These are phyloP conservation scores for Cosmorhoe ocellata DNA, from an alignment of 2,888 invertebrate genomes.

Conservation along the genomic window DNA sequence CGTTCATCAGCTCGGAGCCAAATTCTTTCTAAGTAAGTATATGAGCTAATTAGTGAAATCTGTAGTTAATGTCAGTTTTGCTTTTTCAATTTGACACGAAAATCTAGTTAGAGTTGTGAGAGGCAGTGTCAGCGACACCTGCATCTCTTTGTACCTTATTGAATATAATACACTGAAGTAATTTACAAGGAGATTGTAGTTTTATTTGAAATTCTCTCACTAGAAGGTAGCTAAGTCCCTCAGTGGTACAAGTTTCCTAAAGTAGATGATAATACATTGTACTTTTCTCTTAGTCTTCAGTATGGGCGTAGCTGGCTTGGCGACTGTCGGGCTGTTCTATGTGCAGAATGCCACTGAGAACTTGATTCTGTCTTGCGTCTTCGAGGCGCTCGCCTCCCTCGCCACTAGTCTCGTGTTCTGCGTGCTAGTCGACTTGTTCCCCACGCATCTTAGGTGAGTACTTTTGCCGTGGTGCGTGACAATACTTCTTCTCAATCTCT, in stretches of 20 bases:
- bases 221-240: too few species aligned
- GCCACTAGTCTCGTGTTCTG: slow-evolving; percentile 91
- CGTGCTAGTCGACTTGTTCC: slow-evolving; percentile 91
- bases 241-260: too few species aligned
- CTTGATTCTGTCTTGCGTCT: slow-evolving; percentile 88
- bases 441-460: slow-evolving; percentile 90
- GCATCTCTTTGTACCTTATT: too few species aligned
- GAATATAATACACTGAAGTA: too few species aligned
- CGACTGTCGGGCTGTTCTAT: slow-evolving; percentile 89
- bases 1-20: slow-evolving; percentile 90
- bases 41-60: too few species aligned
- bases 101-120: too few species aligned
- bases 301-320: slow-evolving; percentile 86
- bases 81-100: too few species aligned
- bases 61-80: background rate
- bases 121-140: too few species aligned
- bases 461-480: too few species aligned
- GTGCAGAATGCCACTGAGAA: slow-evolving; percentile 87
- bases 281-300: slow-evolving; percentile 85
- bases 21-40: slow-evolving; percentile 89
- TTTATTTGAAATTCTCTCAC: too few species aligned
- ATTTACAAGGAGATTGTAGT: too few species aligned
- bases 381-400: slow-evolving; percentile 90
- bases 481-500: background rate
- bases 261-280: too few species aligned